Evolutionary conservation across 2,797 vertebrate species (phyloP), one percentile per base, ranked within the genome.

Genomic region (Rhinella marina): DNA sequence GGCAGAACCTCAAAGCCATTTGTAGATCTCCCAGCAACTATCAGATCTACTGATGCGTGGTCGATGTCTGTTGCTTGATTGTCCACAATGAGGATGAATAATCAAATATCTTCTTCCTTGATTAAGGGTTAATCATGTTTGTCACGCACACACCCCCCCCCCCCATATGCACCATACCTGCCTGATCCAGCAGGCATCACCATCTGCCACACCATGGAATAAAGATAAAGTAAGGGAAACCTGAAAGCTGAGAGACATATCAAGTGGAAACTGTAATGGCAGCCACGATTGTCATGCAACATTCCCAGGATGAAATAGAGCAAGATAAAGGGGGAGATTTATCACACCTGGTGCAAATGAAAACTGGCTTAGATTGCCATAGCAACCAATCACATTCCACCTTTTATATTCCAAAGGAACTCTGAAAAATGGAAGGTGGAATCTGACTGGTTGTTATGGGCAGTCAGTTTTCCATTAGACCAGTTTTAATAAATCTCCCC

Each of bases 21-120:
- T 84, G 17, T 6, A 21, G 19, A 75, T 56, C 23, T 84, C 82
- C 82, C 50, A n/a, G 82, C 68, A 75, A 84, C 68, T 61, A 84
- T 84, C 70, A 84, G 54, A 41, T 25, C 10, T 52, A 2, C 48
- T 76, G 48, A 48, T 5, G 2, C n/a, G 23, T 0, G 13, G 23
- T 3, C n/a, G 0, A 56, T 0, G 19, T 82, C 48, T 82, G 81
- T 59, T 27, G 25, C 27, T 5, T 11, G 25, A n/a, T 19, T 12
- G 21, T 56, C 76, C 76, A 78, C 50, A 17, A 12, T 7, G 50
- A 57, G 14, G 56, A 1, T 57, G 56, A 2, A 13, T 64, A 8
- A 7, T 56, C 52, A 70, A 75, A 80, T 56, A 27, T 27, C 23
- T 57, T 29, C 17, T 23, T n/a, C 78, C 14, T 21, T 10, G 2